Evolutionary conservation across 2,113 vertebrate species (phyloP), one percentile per base, ranked within the genome.

Genomic region (Prionailurus viverrinus): DNA sequence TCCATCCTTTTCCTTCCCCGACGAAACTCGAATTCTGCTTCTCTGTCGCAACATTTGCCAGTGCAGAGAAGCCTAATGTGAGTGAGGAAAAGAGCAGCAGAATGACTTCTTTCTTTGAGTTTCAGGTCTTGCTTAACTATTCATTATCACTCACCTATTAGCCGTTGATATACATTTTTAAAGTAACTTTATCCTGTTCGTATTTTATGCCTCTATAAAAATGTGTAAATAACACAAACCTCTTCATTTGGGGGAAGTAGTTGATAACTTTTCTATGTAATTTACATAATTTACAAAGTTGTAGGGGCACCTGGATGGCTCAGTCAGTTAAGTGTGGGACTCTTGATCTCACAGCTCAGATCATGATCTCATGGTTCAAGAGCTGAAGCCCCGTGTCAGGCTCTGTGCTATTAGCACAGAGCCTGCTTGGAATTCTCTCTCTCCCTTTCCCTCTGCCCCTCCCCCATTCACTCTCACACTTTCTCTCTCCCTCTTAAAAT

Each of bases 1-100:
- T 79, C 48, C 81, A 89, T 93, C 91, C 53, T 93, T 80, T 73
- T 55, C 21, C 55, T 65, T 39, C 81, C 29, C 86, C 51, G 29
- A n/a, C 36, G 85, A 97, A 96, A 89, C 41, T 63, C 80, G 96
- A 84, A 95, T 94, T 92, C 41, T 21, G 39, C 61, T 58, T 55
- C 36, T 78, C 89, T 45, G 78, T 87, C 53, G 39, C 93, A 90
- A 92, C 18, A 16, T 68, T 92, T 63, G 1, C 55, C 14, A 19
- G 74, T 14, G 66, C 71, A 33, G 69, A 78, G 16, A 31, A 73
- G 74, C 76, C 36, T 94, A 29, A 16, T 2, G 1, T 7, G 19
- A 71, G 27, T 66, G 79, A 92, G 25, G 8, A n/a, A 94, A 86
- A 85, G 11, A 33, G 53, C 27, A 45, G 76, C 51, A 7, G 53